Conservation (phyloP, 2,888 invertebrate genomes). For the Eupelmus urozonus region DNA sequence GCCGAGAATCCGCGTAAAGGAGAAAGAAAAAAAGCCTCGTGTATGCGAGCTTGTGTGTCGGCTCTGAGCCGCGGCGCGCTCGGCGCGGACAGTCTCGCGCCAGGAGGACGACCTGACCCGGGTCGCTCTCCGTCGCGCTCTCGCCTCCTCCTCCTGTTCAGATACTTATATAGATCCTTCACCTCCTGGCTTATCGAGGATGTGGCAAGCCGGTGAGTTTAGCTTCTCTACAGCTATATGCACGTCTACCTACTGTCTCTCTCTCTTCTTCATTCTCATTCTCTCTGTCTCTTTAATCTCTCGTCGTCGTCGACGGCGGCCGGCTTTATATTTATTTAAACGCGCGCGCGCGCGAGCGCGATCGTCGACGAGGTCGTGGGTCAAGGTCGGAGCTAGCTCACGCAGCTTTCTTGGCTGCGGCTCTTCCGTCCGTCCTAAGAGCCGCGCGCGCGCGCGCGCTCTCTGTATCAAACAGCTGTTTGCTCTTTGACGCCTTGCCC, state of each 20-base stretch:
- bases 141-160: neutral
- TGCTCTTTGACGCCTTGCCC: conserved; percentile 64
- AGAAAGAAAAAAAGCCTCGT: conserved; percentile 11
- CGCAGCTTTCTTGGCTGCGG: conserved; percentile 12
- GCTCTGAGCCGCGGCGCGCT: neutral
- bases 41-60: neutral
- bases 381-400: conserved; percentile 72
- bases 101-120: conserved; percentile 36
- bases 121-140: neutral
- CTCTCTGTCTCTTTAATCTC: conserved; percentile 1
- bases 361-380: conserved; percentile 70
- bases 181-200: conserved; percentile 62
- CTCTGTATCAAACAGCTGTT: conserved; percentile 76
- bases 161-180: too few species aligned
- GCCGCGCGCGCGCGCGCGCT: too few species aligned
- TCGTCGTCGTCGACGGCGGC: too few species aligned
- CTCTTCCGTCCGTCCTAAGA: neutral
- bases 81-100: conserved; percentile 19
- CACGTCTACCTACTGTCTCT: neutral
- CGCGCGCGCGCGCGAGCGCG: neutral
- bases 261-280: neutral
- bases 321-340: conserved; percentile 29
- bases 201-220: conserved; percentile 74
- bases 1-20: neutral
- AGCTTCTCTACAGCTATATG: neutral